These are phyloP conservation scores for Barnardius zonarius DNA, from an alignment of 2,113 vertebrate species.

Conservation along the genomic window DNA sequence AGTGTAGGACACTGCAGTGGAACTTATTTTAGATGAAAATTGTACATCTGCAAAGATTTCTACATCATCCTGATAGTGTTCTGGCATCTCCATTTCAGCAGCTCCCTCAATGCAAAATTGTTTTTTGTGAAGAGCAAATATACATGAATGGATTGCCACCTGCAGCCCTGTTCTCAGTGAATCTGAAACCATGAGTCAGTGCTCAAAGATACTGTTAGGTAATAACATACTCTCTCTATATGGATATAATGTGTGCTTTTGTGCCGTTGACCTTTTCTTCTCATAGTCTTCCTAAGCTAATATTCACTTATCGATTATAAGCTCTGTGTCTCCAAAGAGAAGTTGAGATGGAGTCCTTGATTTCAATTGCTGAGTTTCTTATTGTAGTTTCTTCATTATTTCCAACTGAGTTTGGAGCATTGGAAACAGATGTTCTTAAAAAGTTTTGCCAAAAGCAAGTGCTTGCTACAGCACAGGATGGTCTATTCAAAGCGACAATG, in stretches of 20 bases:
- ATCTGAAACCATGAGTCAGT: neutral
- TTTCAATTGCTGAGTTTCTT: neutral
- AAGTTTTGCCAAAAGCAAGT: neutral
- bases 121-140: slow-evolving; percentile 5
- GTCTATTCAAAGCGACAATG: neutral
- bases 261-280: neutral
- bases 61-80: neutral
- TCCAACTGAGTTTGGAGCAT: neutral
- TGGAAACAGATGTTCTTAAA: rapidly evolving
- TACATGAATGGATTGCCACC: neutral
- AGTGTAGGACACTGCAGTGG: neutral
- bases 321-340: neutral
- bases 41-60: slow-evolving; percentile 21
- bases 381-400: neutral
- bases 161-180: neutral
- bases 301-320: neutral
- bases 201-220: neutral
- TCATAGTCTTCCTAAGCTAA: neutral
- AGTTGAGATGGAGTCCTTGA: neutral
- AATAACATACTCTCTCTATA: neutral
- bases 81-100: slow-evolving; percentile 30
- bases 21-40: slow-evolving; percentile 42
- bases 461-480: neutral
- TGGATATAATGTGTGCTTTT: neutral
- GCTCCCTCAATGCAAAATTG: neutral